phyloP scores from a whole-genome alignment of 2,797 vertebrate species.

The Sarcophilus harrisii region DNA sequence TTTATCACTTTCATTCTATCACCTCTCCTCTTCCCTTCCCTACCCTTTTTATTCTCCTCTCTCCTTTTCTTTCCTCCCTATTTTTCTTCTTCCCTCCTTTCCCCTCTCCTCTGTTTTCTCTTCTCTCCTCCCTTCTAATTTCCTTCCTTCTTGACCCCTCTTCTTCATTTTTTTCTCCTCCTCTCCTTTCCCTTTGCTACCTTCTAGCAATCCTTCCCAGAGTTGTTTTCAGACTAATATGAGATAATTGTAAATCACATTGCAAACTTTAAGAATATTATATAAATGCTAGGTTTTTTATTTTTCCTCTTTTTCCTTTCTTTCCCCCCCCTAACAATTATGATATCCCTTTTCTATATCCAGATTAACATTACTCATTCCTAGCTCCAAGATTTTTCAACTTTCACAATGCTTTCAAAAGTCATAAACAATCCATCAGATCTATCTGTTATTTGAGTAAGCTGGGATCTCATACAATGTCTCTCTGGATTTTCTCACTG shows the following conservation, averaged over 20 bases:
- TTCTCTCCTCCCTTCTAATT: neutral
- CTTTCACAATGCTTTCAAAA: neutral
- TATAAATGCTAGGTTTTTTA: neutral
- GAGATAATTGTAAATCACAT: neutral
- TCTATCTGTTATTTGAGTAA: neutral
- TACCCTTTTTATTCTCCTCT: neutral
- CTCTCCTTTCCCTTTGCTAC: neutral
- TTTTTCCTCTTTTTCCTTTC: neutral
- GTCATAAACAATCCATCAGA: neutral
- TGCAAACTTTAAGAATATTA: neutral
- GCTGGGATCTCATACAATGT: neutral
- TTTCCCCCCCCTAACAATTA: neutral
- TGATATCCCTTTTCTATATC: neutral
- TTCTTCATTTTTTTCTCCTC: neutral
- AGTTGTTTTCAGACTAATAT: neutral
- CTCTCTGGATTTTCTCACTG: neutral
- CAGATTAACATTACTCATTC: neutral
- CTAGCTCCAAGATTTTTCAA: neutral
- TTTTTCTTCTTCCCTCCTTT: neutral
- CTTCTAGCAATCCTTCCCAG: neutral
- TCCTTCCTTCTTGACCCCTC: neutral
- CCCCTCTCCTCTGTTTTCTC: neutral
- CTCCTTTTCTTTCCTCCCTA: neutral
- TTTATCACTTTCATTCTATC: neutral
- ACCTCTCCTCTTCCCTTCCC: neutral